Base-by-base conservation (phyloP, 2,888 invertebrate species). In the Teinopalpus imperialis region DNA sequence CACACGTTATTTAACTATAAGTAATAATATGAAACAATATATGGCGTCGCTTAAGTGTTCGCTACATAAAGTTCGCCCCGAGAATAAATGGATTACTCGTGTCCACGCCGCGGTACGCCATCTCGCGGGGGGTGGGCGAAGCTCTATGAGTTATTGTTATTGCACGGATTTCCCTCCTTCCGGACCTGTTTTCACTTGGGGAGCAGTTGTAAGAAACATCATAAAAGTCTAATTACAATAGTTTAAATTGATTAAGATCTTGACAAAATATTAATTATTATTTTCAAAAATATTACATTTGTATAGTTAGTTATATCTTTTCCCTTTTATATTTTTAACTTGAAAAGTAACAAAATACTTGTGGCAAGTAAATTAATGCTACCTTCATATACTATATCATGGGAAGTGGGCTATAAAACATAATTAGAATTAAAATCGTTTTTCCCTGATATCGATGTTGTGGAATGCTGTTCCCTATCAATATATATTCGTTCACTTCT, bases 51-150 rank as follows among this genome's bases (percentile, higher is more conserved):
- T 81, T 83, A 86, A 73, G 77, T 80, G 78, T 78, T 63, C 70
- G 76, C 77, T 81, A 82, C 85, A 87, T 87, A 87, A 88, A 87
- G 66, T 68, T 75, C 88, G 69, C 87, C 85, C 86, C 80, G 79
- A 83, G 88, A 83, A 81, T 81, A 88, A 88, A 88, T 88, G 88
- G 88, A 88, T 87, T 87, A 88, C 79, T 86, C 85, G 75, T 88
- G 88, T 88, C 82, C 85, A 74, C 66, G 58, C 82, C 85, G 74
- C 66, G 61, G 70, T 43, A 65, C 79, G 81, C 79, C 87, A 87
- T 87, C 87, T 87, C 77, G 82, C 79, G 79, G 82, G 85, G 86
- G 87, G 87, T 67, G 66, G 61, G 69, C 49, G 69, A 67, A 74
- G 72, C 77, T 66, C 53, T 73, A 78, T 86, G 85, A 87, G 78